A percentile compares a stretch with the other conserved stretches of the same genome.
phyloP scores from a whole-genome alignment of 2,888 invertebrate genomes.

The Epicampocera succincta region DNA sequence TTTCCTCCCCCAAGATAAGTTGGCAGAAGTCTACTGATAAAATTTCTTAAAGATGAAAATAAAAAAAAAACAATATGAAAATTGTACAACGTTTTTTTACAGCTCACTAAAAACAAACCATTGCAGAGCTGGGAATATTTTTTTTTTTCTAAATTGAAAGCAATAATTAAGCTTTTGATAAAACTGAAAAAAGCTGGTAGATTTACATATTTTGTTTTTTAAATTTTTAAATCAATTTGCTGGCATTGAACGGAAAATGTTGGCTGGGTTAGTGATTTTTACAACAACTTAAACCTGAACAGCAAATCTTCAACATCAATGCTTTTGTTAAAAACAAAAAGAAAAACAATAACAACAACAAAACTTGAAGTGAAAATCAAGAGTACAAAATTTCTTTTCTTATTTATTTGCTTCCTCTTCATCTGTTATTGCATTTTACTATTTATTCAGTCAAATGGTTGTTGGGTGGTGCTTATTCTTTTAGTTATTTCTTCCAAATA shows the following conservation, averaged over 20 bases:
- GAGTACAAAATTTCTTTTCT: slow-evolving; percentile 2
- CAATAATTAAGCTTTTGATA: too few relatives aligned
- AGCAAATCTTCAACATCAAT: slow-evolving; percentile 13
- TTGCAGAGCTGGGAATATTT: too few relatives aligned
- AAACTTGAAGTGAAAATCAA: slow-evolving; percentile 5
- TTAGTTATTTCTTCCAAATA: not conserved
- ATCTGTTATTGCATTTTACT: slow-evolving; percentile 13
- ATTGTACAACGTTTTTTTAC: too few relatives aligned
- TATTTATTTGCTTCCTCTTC: slow-evolving; percentile 10
- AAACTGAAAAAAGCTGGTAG: too few relatives aligned
- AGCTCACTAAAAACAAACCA: too few relatives aligned
- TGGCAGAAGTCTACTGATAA: too few relatives aligned
- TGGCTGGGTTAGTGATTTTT: not conserved
- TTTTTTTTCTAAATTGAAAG: too few relatives aligned
- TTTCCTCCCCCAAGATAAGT: too few relatives aligned
- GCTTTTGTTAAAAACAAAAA: slow-evolving; percentile 1
- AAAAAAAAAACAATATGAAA: too few relatives aligned
- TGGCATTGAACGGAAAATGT: not conserved
- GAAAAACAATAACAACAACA: not conserved
- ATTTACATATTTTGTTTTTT: too few relatives aligned
- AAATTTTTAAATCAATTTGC: too few relatives aligned
- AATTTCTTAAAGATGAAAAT: too few relatives aligned
- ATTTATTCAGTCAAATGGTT: slow-evolving; percentile 12
- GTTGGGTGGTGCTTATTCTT: not conserved
- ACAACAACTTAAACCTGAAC: not conserved